Conservation (phyloP, 1,140 invertebrate genomes). For the Neuroterus valhalla region DNA sequence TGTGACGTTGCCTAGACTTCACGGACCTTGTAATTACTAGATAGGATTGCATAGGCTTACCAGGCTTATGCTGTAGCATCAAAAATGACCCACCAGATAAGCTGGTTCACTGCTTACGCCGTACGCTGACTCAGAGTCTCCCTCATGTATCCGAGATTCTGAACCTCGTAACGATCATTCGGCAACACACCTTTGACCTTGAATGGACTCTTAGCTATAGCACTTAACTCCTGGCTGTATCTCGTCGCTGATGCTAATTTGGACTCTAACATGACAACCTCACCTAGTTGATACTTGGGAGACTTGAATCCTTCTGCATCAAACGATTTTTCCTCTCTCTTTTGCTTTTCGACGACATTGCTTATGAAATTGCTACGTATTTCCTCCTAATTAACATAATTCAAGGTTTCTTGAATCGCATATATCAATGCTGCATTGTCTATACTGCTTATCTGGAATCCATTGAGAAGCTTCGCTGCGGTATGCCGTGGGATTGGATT, state of each 20-base stretch:
- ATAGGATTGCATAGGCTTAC: no score
- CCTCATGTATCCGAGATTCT: constrained; percentile 41
- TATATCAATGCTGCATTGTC: constrained; percentile 36
- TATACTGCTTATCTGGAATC: constrained; percentile 41
- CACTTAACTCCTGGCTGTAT: constrained; percentile 42
- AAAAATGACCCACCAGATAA: constrained; percentile 38
- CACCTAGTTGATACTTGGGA: constrained; percentile 37
- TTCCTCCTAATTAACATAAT: constrained; percentile 37
- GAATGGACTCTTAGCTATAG: constrained; percentile 55
- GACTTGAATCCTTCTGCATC: constrained; percentile 38
- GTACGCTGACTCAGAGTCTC: constrained; percentile 17
- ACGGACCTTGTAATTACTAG: no score
- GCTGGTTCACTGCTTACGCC: constrained; percentile 39
- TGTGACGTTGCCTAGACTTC: no score
- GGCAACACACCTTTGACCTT: constrained; percentile 53
- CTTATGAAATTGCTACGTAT: constrained; percentile 30
- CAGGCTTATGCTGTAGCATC: background rate
- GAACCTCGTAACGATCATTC: constrained; percentile 58
- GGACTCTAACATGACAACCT: constrained; percentile 46
- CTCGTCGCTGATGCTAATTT: constrained; percentile 37
- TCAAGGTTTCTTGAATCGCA: constrained; percentile 38
- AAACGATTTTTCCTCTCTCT: constrained; percentile 33
- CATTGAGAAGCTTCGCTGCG: constrained; percentile 56
- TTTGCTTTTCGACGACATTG: constrained; percentile 29
- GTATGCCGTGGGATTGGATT: constrained; percentile 47